These are phyloP conservation scores for Drosophila melanica DNA, from an alignment of 1,140 invertebrate species.

Conservation along the genomic window DNA sequence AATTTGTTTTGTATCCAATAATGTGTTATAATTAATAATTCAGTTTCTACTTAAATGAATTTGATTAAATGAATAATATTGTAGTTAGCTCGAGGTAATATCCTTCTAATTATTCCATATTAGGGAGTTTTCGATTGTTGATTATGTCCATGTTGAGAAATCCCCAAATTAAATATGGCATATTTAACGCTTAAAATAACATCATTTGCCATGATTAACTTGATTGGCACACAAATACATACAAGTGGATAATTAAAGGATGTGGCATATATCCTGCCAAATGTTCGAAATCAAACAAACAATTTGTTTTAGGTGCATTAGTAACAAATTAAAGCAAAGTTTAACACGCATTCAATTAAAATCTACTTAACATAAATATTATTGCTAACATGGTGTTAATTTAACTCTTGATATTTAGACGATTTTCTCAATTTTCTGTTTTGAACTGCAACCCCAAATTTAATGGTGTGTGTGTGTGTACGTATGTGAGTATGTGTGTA, in stretches of 20 bases:
- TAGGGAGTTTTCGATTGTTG: too few relatives aligned
- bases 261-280: not conserved
- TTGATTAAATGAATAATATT: too few relatives aligned
- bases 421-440: conserved; percentile 23
- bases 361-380: conserved; percentile 30
- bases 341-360: conserved; percentile 40
- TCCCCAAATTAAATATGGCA: not conserved
- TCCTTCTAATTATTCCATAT: too few relatives aligned
- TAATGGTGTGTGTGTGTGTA: conserved; percentile 25
- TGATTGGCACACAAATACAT: not conserved
- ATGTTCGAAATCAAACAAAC: conserved; percentile 10
- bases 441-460: conserved; percentile 49
- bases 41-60: too few relatives aligned
- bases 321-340: conserved; percentile 24
- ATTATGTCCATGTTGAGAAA: too few relatives aligned
- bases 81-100: too few relatives aligned
- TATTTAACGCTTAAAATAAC: not conserved
- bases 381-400: conserved; percentile 32
- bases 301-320: conserved; percentile 33
- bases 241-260: conserved; percentile 8
- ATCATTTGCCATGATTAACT: not conserved
- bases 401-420: conserved; percentile 22
- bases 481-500: conserved; percentile 2
- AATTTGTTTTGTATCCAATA: too few relatives aligned
- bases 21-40: too few relatives aligned